phyloP scores from a whole-genome alignment of 1,140 invertebrate genomes.

The Pseudomyrmex flavicornis region DNA sequence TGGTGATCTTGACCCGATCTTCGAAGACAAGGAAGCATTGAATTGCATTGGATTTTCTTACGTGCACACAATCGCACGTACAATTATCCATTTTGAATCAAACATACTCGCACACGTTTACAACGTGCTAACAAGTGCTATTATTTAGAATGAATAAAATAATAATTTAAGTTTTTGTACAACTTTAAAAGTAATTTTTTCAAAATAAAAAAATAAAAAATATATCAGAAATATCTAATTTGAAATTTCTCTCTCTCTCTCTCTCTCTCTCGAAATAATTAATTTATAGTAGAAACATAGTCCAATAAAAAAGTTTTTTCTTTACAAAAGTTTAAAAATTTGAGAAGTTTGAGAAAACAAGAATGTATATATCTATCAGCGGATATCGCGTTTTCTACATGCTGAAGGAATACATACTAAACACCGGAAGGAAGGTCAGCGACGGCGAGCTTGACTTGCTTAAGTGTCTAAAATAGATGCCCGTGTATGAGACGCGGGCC shows the following conservation, averaged over 20 bases:
- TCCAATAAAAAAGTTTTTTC: no score
- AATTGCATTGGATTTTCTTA: neutral
- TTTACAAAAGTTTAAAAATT: no score
- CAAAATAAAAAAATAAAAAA: no score
- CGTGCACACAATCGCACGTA: neutral
- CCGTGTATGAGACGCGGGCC: neutral
- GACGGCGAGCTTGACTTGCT: slow-evolving; percentile 34
- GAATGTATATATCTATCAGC: neutral
- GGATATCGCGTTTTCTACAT: slow-evolving; percentile 22
- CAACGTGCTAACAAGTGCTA: no score
- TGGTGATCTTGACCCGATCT: slow-evolving; percentile 34
- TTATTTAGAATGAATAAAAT: neutral
- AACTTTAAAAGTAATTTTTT: neutral
- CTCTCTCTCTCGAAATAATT: no score
- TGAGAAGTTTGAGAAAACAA: no score
- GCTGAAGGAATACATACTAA: slow-evolving; percentile 62
- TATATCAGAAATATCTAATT: no score
- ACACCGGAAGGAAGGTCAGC: slow-evolving; percentile 74
- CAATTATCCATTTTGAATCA: neutral
- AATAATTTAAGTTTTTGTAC: no score
- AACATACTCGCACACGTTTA: neutral
- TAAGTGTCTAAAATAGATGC: slow-evolving; percentile 71
- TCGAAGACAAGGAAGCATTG: neutral
- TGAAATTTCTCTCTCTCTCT: no score
- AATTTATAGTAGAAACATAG: no score